These are phyloP conservation scores for Elanus axillaris DNA, from an alignment of 2,113 vertebrate species.

Conservation along the genomic window DNA sequence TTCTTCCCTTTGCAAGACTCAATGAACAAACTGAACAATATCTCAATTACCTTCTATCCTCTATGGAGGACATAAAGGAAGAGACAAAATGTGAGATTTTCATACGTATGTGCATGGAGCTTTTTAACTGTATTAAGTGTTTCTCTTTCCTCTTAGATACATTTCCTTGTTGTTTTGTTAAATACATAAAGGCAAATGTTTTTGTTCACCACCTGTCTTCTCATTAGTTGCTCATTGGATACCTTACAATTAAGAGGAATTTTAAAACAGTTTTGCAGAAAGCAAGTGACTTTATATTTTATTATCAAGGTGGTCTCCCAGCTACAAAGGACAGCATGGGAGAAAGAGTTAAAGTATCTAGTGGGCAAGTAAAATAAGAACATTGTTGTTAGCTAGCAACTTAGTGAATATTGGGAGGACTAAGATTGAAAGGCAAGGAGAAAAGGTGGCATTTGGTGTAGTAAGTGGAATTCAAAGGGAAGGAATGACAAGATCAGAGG, in stretches of 20 bases:
- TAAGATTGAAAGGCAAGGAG: neutral
- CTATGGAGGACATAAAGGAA: neutral
- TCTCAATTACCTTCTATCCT: neutral
- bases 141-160: neutral
- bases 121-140: neutral
- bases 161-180: neutral
- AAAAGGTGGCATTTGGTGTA: neutral
- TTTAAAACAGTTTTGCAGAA: neutral
- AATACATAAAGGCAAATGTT: neutral
- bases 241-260: neutral
- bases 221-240: neutral
- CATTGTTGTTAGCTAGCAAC: neutral
- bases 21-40: neutral
- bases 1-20: neutral
- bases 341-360: neutral
- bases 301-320: neutral
- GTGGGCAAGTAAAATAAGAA: neutral
- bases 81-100: neutral
- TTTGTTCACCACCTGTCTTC: neutral
- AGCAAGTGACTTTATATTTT: neutral
- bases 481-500: neutral
- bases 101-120: accelerated
- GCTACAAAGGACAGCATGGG: neutral
- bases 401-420: neutral
- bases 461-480: constrained; percentile 16